Base-by-base conservation (phyloP, 2,113 vertebrate genomes). In the Toxostoma redivivum region DNA sequence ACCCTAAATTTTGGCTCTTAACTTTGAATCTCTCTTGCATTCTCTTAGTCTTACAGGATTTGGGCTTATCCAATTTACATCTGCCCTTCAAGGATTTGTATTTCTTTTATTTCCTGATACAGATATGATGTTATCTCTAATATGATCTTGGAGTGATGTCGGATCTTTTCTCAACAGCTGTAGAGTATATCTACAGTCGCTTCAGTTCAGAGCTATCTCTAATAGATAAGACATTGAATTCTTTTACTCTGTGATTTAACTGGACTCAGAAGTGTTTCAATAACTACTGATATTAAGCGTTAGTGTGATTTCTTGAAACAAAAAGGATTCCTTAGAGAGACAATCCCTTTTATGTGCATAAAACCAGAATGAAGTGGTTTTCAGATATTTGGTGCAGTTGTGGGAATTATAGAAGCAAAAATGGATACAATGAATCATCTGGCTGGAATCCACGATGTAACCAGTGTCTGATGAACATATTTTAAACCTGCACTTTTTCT, bases 251-350 rank as follows among this genome's bases (percentile, higher is more conserved):
- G 56, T 62, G 53, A 79, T 92, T 72, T 95, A n/a, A 72, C 57
- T 82, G 56, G 89, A 93, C 62, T 72, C 86, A n/a, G 66, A 78
- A 56, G 15, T 81, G 51, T 91, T 95, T 94, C 87, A 87, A 19
- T 80, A 94, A 92, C 73, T 72, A 82, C 22, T 88, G 79, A 69
- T 84, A 95, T 57, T 95, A 84, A 81, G 65, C 80, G 91, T 88
- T 79, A 80, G 44, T 69, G 50, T 90, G 76, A 73, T 69, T 94
- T 96, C 83, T 71, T 86, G 74, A 95, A 96, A 96, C 48, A 89
- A 94, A 92, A 94, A 85, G 15, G 24, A 83, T 85, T 85, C 84
- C 89, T 81, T 71, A 89, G 77, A 90, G 70, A 95, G 18, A 22
- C 17, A 90, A 83, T 69, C 31, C 28, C 57, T 87, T 95, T 87